These are phyloP conservation scores for Myotis planiceps DNA, from an alignment of 2,797 vertebrate genomes.

Conservation along the genomic window DNA sequence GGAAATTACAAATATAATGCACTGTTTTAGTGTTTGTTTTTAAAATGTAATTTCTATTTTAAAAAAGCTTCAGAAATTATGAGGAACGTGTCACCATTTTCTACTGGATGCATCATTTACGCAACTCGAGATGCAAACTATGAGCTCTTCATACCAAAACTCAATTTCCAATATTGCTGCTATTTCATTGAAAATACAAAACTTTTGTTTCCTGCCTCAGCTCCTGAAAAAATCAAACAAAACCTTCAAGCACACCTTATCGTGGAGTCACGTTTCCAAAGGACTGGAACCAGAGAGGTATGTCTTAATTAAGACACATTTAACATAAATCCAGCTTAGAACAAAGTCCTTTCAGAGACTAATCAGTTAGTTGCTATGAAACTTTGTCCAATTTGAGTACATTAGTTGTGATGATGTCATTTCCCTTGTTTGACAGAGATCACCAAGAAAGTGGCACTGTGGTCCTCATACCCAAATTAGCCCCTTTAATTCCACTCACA, in stretches of 20 bases:
- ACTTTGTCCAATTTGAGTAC: background rate
- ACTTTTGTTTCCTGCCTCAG: slow-evolving; percentile 34
- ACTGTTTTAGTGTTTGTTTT: slow-evolving; percentile 4
- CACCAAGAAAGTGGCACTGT: slow-evolving; percentile 6
- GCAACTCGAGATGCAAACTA: background rate
- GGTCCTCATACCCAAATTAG: slow-evolving; percentile 24
- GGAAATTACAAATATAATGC: slow-evolving; percentile 18
- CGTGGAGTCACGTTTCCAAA: background rate
- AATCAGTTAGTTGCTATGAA: background rate
- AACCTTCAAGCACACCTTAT: background rate
- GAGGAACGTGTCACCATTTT: slow-evolving; percentile 8
- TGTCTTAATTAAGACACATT: slow-evolving; percentile 14
- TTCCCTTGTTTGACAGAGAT: slow-evolving; percentile 17
- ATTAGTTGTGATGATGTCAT: background rate
- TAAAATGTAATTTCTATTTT: slow-evolving; percentile 14
- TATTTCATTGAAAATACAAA: background rate
- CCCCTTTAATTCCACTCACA: slow-evolving; percentile 30
- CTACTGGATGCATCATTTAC: background rate
- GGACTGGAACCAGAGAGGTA: slow-evolving; percentile 33
- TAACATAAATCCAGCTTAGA: slow-evolving; percentile 60
- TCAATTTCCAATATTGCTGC: background rate
- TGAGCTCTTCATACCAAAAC: slow-evolving; percentile 41
- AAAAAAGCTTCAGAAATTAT: background rate
- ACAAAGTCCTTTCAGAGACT: slow-evolving; percentile 21
- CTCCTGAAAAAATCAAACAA: slow-evolving; percentile 23